Conservation (phyloP, 2,797 vertebrate genomes). For the Cossypha polioptera region DNA sequence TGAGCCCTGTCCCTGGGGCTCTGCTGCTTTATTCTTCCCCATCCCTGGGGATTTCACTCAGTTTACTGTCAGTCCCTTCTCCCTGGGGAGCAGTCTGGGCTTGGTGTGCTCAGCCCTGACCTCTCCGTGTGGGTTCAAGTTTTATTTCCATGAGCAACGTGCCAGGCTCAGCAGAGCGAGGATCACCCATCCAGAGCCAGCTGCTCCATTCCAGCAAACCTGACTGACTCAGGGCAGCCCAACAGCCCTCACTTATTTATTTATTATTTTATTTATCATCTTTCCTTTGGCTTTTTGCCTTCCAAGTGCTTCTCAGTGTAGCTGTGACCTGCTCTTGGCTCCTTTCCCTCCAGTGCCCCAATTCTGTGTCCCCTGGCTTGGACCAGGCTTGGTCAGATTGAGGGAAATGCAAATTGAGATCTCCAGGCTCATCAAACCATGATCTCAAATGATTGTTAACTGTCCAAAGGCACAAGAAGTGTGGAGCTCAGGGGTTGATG, state of each 20-base stretch:
- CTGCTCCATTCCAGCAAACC: background rate
- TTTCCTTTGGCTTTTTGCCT: background rate
- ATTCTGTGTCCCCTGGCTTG: background rate
- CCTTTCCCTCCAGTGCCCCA: background rate
- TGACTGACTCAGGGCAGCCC: fast-evolving
- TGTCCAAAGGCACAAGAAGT: background rate
- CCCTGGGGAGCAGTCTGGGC: background rate
- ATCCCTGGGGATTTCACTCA: fast-evolving
- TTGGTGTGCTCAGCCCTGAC: background rate
- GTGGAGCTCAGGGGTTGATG: fast-evolving
- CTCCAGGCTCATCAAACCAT: background rate
- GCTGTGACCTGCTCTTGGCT: background rate
- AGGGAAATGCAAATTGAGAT: background rate
- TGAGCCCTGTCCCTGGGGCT: background rate
- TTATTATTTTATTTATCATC: background rate
- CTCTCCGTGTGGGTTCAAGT: fast-evolving
- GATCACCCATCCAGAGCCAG: fast-evolving
- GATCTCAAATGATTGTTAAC: background rate
- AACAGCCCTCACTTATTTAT: background rate
- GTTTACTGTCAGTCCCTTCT: background rate
- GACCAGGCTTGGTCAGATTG: background rate
- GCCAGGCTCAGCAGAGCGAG: background rate
- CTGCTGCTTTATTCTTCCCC: background rate
- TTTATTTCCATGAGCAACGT: background rate
- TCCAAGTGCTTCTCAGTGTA: background rate